phyloP scores from a whole-genome alignment of 2,888 invertebrate species.

The Sphaerophoria taeniata region DNA sequence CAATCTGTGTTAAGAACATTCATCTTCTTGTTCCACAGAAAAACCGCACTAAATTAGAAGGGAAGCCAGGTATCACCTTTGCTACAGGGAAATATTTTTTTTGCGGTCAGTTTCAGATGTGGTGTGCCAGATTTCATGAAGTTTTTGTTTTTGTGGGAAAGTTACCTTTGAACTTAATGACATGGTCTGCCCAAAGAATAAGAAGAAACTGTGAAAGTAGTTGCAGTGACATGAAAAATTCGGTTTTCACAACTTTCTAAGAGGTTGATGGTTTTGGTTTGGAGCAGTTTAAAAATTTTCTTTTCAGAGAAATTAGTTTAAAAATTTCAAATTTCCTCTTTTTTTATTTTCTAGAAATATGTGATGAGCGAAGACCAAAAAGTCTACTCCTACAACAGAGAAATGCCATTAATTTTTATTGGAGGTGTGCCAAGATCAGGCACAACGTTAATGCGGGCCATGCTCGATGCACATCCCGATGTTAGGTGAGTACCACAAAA shows the following conservation, averaged over 20 bases:
- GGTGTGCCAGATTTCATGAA: conserved; percentile 13
- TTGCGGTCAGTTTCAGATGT: conserved; percentile 21
- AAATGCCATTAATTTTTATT: conserved; percentile 97
- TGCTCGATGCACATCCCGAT: conserved; percentile 98
- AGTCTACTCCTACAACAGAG: conserved; percentile 90
- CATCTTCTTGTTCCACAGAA: conserved; percentile 46
- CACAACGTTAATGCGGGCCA: conserved; percentile 98
- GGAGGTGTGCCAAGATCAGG: conserved; percentile 99
- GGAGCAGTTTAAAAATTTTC: no score
- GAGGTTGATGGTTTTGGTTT: no score
- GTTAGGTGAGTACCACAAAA: conserved; percentile 86
- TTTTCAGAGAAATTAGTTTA: neutral
- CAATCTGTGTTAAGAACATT: conserved; percentile 43
- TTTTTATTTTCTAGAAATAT: conserved; percentile 84
- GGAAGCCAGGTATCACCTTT: neutral
- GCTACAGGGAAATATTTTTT: neutral
- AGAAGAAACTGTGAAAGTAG: neutral
- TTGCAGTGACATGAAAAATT: neutral
- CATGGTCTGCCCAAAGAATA: neutral
- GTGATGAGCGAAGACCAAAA: conserved; percentile 86
- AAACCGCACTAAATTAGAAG: conserved; percentile 31
- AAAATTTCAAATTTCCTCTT: conserved; percentile 26
- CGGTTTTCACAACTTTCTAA: no score
- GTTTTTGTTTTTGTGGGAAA: neutral
- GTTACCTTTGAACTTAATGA: neutral